Evolutionary conservation across 2,113 vertebrate genomes (phyloP).

Genomic region (Crotalus helleri): DNA sequence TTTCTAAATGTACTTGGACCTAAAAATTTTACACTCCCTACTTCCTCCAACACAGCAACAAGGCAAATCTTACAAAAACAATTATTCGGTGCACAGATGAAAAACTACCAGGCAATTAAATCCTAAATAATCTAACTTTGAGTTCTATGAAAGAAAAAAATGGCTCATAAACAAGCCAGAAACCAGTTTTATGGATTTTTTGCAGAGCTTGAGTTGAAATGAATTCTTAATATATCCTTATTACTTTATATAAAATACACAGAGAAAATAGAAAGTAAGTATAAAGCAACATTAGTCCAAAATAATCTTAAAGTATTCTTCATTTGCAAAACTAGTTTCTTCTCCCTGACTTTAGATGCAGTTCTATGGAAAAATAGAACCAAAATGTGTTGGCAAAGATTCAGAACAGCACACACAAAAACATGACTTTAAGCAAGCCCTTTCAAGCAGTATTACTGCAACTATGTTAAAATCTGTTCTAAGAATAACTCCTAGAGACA

Average conservation of each 20-base stretch:
- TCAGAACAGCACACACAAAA: not conserved
- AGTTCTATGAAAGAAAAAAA: not conserved
- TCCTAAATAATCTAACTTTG: not conserved
- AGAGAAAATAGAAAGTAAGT: not conserved
- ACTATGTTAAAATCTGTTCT: not conserved
- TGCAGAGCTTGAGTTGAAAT: not conserved
- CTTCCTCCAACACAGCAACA: not conserved
- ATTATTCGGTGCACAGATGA: not conserved
- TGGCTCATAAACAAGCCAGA: not conserved
- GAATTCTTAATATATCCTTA: not conserved
- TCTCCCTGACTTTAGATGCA: not conserved
- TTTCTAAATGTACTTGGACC: not conserved
- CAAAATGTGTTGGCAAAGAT: not conserved
- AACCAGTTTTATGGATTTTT: not conserved
- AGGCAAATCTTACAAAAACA: not conserved
- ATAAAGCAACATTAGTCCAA: not conserved
- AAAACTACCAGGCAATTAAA: not conserved
- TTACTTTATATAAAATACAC: not conserved
- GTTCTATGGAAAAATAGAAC: not conserved
- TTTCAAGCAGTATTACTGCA: not conserved
- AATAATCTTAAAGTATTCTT: not conserved
- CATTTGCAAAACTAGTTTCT: not conserved
- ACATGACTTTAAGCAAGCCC: not conserved
- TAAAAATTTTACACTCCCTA: not conserved
- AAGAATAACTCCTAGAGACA: not conserved